Conservation (phyloP, 2,113 vertebrate genomes). For the Cyprinus carpio region DNA sequence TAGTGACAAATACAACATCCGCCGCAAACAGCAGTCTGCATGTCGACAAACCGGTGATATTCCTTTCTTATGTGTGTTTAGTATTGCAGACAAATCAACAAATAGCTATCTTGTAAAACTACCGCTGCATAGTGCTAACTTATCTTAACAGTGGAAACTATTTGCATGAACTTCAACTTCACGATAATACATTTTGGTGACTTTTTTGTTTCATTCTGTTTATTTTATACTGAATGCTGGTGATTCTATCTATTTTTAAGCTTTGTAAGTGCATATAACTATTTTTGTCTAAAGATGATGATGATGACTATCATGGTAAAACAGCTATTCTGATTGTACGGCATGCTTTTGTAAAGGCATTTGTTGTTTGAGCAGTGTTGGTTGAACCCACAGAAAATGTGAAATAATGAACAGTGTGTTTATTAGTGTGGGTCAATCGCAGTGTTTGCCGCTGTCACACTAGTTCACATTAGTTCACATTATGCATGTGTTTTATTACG, state of each 20-base stretch:
- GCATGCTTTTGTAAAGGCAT: slow-evolving; percentile 61
- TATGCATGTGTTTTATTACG: slow-evolving; percentile 14
- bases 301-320: slow-evolving; percentile 46
- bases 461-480: not conserved
- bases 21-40: slow-evolving; percentile 63
- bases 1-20: slow-evolving; percentile 38
- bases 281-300: slow-evolving; percentile 64
- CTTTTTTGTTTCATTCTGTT: slow-evolving; percentile 57
- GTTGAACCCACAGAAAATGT: slow-evolving; percentile 18
- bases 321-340: slow-evolving; percentile 53
- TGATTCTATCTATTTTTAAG: slow-evolving; percentile 64
- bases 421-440: not conserved
- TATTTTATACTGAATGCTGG: slow-evolving; percentile 68
- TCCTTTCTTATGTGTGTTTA: slow-evolving; percentile 58
- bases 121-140: slow-evolving; percentile 68
- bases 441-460: not conserved
- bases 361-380: slow-evolving; percentile 50
- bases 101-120: slow-evolving; percentile 66
- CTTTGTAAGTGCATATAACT: slow-evolving; percentile 68
- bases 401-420: slow-evolving; percentile 30
- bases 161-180: slow-evolving; percentile 73
- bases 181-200: slow-evolving; percentile 65
- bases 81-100: slow-evolving; percentile 60
- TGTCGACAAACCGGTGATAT: slow-evolving; percentile 65
- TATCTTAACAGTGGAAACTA: slow-evolving; percentile 67